Conservation (phyloP, 2,797 vertebrate species). For the Dicrostonyx torquatus region DNA sequence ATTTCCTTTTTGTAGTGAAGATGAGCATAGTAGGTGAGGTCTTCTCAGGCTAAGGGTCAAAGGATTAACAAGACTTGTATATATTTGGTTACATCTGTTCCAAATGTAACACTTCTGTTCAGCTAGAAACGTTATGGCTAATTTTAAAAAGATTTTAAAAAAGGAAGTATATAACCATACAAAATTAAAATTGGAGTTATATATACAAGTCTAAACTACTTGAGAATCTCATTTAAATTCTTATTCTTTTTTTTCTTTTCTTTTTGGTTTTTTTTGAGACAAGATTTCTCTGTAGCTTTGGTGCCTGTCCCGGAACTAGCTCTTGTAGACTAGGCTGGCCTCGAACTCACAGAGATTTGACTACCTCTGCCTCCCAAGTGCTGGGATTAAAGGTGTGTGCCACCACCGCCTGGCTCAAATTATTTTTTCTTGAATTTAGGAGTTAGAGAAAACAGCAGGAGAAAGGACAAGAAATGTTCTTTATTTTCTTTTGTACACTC, state of each 20-base stretch:
- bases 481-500: neutral
- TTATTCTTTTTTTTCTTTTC: no score
- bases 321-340: no score
- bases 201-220: neutral
- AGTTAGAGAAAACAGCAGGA: neutral
- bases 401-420: no score
- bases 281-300: no score
- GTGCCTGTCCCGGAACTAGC: no score
- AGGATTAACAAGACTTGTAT: neutral
- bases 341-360: no score
- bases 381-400: no score
- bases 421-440: neutral
- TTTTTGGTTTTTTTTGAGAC: no score
- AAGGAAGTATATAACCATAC: neutral
- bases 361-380: no score
- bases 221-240: neutral
- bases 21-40: neutral
- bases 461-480: neutral
- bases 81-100: neutral
- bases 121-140: neutral
- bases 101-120: conserved; percentile 11
- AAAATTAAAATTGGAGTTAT: neutral
- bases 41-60: neutral
- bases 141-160: neutral
- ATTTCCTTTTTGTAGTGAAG: neutral